These are phyloP conservation scores for Platycheirus rosarum DNA, from an alignment of 2,888 invertebrate species.

Conservation along the genomic window DNA sequence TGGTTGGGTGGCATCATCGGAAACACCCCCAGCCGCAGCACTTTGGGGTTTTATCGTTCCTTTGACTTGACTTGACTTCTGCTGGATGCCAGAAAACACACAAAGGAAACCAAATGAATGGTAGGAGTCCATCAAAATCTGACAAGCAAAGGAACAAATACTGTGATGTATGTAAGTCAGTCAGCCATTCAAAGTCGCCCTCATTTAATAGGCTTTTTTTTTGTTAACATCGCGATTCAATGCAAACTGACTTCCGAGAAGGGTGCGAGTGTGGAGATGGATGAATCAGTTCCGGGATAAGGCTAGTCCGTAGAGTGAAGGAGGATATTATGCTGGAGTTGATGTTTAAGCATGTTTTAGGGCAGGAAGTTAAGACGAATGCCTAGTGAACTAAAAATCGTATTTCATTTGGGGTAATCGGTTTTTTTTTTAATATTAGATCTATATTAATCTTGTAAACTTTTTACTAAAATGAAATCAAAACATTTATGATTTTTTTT, in stretches of 20 bases:
- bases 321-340: neutral
- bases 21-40: conserved; percentile 33
- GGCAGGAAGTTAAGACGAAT: conserved; percentile 38
- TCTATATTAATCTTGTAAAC: too few relatives aligned
- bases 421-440: conserved; percentile 31
- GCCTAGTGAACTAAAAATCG: conserved; percentile 53
- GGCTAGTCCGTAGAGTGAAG: neutral
- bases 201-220: conserved; percentile 33
- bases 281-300: conserved; percentile 48
- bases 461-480: too few relatives aligned
- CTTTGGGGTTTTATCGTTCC: conserved; percentile 38
- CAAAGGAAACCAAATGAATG: conserved; percentile 32
- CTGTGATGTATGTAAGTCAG: conserved; percentile 1
- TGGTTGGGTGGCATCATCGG: conserved; percentile 40
- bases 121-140: conserved; percentile 53
- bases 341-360: conserved; percentile 7
- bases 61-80: conserved; percentile 8
- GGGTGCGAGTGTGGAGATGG: conserved; percentile 22
- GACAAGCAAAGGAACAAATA: conserved; percentile 35
- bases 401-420: conserved; percentile 14
- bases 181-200: conserved; percentile 33
- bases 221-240: conserved; percentile 19
- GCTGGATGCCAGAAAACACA: conserved; percentile 18
- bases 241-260: conserved; percentile 1
- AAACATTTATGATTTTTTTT: too few relatives aligned